Evolutionary conservation across 2,797 vertebrate species (phyloP), one percentile per base, ranked within the genome.

Genomic region (Alcedo quadribrachys): DNA sequence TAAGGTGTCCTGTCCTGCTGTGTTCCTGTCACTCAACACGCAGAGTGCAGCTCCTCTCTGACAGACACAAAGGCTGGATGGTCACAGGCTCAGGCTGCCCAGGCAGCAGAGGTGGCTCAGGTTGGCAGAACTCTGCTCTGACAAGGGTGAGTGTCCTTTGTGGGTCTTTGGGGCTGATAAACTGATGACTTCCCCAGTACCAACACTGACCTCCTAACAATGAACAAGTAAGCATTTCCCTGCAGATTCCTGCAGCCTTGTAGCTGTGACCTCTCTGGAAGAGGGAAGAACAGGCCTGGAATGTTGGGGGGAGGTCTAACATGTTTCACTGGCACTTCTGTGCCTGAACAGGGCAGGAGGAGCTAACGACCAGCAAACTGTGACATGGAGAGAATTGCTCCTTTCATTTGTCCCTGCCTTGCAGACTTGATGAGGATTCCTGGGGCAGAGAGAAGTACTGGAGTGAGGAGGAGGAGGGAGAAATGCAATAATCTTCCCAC

Each of bases 1-100:
- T 85, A 6, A 74, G 66, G 77, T 77, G 87, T 86, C 89, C 87
- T 61, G 69, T 68, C 76, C 94, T 77, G 69, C 81, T 28, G 28
- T 18, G 58, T 40, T 61, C 88, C 40, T 27, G 0, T 1, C 3
- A 15, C 83, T 80, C 3, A 30, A 12, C 17, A 0, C 0, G 8
- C 25, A 3, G 48, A 37, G 61, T 1, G 33, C 25, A 3, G 58
- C 32, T 68, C 9, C 0, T 22, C 40, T 58, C 53, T 70, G 61
- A 15, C 37, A 5, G 1, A 27, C 1, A 5, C 0, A 0, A 24
- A n/a, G 66, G 55, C 54, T 20, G 5, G 2, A 0, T 11, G 25
- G 15, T 27, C 11, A 9, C 0, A 1, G 45, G 22, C 28, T 8
- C 1, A 0, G 43, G 25, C 40, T 50, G 73, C 30, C 42, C 2